A percentile compares a stretch with the other conserved stretches of the same genome.
Conservation (phyloP, 1,140 invertebrate species). For the Drosophila rhopaloa region DNA sequence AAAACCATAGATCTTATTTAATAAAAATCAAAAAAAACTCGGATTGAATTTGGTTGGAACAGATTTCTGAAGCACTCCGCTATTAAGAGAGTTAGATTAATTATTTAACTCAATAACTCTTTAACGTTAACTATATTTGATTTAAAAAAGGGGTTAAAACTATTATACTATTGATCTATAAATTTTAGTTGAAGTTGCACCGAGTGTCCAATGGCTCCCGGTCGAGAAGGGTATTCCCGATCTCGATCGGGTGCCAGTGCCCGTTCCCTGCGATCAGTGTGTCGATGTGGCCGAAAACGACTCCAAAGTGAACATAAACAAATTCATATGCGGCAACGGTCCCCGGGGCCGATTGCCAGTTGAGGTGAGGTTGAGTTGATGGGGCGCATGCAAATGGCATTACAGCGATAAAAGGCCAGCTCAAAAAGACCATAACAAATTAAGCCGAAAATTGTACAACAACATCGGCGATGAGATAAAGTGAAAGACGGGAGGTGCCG, state of each 20-base stretch:
- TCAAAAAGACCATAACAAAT: conserved; percentile 37
- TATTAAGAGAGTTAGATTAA: too few species aligned
- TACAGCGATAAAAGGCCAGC: conserved; percentile 55
- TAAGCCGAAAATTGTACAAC: conserved; percentile 21
- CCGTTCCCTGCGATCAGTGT: conserved; percentile 9
- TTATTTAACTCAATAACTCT: too few species aligned
- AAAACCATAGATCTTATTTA: too few species aligned
- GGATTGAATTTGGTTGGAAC: too few species aligned
- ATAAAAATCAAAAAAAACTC: too few species aligned
- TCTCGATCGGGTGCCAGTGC: background rate
- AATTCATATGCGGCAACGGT: conserved; percentile 66
- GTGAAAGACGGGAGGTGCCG: background rate
- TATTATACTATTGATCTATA: too few species aligned
- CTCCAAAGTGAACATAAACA: conserved; percentile 46
- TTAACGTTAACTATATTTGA: too few species aligned
- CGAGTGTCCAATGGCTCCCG: background rate
- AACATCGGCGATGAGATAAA: background rate
- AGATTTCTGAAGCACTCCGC: too few species aligned
- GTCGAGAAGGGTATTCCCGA: conserved; percentile 12
- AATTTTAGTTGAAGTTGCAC: too few species aligned
- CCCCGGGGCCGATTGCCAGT: conserved; percentile 24
- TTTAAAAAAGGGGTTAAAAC: too few species aligned
- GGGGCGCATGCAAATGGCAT: conserved; percentile 72
- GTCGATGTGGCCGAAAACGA: conserved; percentile 50
- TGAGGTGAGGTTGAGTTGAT: conserved; percentile 43